Base-by-base conservation (phyloP, 2,113 vertebrate genomes). In the Laterallus jamaicensis region DNA sequence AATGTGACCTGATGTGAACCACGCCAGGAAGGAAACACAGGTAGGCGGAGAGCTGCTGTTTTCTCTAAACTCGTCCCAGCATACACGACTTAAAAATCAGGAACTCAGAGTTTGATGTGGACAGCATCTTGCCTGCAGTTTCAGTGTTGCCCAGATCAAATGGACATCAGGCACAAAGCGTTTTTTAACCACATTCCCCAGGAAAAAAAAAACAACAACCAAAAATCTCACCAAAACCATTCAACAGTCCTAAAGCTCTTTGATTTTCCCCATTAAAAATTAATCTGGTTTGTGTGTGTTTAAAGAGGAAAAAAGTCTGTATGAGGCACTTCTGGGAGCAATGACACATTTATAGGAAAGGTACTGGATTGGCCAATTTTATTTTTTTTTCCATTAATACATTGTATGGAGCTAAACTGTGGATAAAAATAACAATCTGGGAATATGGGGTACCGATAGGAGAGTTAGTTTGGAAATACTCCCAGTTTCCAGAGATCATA, bases 341-440 rank as follows among this genome's bases (percentile, higher is more conserved):
- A 28, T 13, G 32, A 15, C 42, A 52, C 39, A 15, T 71, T 82
- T 91, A 24, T 17, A 68, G 29, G 28, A 92, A 75, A 76, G 28
- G 9, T 47, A 73, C 26, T 40, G 60, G 18, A 71, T 75, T 83
- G 92, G 19, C 25, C 37, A 52, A 81, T 40, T 3, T 15, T 3
- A 13, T 4, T 40, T 49, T 49, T 62, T 73, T 90, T 79, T 75
- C 24, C 18, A 3, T 64, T 50, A 82, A 31, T 83, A 86, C 82
- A 83, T 58, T 80, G 28, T 35, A 31, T 22, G 10, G 63, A 92
- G 75, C 39, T 93, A 80, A 90, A 86, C 40, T 70, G 22, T 16
- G 56, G 60, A 81, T 73, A 93, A 93, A 96, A 90, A 87, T 73
- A 94, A 85, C 50, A 66, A 32, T 58, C 52, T 67, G n/a, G 16